These are phyloP conservation scores for Patella ulyssiponensis DNA, from an alignment of 2,888 invertebrate genomes.

Conservation along the genomic window DNA sequence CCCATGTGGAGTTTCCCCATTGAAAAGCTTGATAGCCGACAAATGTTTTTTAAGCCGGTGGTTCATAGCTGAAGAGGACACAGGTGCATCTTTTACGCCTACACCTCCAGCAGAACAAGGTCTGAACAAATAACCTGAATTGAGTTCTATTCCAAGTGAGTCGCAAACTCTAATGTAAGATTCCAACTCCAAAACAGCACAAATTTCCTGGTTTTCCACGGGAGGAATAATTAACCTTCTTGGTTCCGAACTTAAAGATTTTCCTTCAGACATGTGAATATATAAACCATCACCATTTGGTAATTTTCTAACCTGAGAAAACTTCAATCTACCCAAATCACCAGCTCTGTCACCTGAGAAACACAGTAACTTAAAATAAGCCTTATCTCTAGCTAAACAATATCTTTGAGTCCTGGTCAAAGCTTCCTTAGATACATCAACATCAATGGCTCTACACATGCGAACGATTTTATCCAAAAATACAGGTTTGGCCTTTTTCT, in stretches of 20 bases:
- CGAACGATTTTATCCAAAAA: neutral
- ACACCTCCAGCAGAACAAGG: slow-evolving; percentile 2
- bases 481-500: neutral
- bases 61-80: slow-evolving; percentile 17
- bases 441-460: neutral
- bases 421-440: neutral
- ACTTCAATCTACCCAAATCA: neutral
- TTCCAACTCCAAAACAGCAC: neutral
- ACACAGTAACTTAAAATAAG: neutral
- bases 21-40: neutral
- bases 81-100: slow-evolving; percentile 2
- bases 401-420: neutral
- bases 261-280: neutral
- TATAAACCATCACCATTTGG: neutral
- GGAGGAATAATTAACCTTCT: neutral
- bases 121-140: slow-evolving; percentile 20
- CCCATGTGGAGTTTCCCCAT: slow-evolving; percentile 18
- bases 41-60: slow-evolving; percentile 18
- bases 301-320: neutral
- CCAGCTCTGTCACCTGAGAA: neutral
- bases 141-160: neutral
- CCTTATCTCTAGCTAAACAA: neutral
- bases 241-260: neutral
- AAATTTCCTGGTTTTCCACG: neutral
- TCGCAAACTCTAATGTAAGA: neutral